Evolutionary conservation across 2,113 vertebrate species (phyloP).

Genomic region (Hymenochirus boettgeri): DNA sequence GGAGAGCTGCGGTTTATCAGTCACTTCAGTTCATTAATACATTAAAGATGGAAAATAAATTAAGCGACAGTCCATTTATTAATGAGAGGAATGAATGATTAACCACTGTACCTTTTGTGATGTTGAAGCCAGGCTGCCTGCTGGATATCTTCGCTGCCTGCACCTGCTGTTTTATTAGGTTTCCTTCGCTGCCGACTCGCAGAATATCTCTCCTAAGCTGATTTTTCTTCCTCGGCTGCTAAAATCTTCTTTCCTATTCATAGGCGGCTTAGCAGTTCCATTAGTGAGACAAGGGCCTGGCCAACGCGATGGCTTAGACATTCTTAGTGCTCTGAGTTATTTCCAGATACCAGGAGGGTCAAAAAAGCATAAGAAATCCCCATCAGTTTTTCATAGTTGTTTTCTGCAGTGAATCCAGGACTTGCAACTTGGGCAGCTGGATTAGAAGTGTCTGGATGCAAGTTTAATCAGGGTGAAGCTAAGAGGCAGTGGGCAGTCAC

Average conservation of each 20-base stretch:
- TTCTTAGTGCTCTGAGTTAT: conserved; percentile 55
- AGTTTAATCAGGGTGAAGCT: conserved; percentile 53
- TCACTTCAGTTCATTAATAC: background rate
- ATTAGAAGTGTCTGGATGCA: conserved; percentile 48
- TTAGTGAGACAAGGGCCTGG: conserved; percentile 67
- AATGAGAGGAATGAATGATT: background rate
- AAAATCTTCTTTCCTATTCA: conserved; percentile 69
- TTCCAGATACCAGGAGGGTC: conserved; percentile 60
- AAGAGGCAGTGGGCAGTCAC: conserved; percentile 49
- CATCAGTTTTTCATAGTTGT: conserved; percentile 46
- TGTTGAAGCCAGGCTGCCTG: conserved; percentile 4
- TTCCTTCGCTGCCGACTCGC: conserved; percentile 82
- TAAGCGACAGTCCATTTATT: background rate
- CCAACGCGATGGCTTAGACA: conserved; percentile 80
- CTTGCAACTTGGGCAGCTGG: conserved; percentile 48
- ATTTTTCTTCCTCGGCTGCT: conserved; percentile 73
- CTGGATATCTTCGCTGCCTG: conserved; percentile 47
- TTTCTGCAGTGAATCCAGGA: conserved; percentile 5
- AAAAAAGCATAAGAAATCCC: conserved; percentile 53
- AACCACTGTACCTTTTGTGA: conserved; percentile 18
- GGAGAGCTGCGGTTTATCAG: background rate
- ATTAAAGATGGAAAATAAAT: background rate
- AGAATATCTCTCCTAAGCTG: conserved; percentile 79
- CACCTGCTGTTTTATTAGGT: conserved; percentile 64
- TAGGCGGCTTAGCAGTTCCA: conserved; percentile 66